Evolutionary conservation across 2,113 vertebrate genomes (phyloP), one percentile per base, ranked within the genome.

Genomic region (Coptodon rendalli): DNA sequence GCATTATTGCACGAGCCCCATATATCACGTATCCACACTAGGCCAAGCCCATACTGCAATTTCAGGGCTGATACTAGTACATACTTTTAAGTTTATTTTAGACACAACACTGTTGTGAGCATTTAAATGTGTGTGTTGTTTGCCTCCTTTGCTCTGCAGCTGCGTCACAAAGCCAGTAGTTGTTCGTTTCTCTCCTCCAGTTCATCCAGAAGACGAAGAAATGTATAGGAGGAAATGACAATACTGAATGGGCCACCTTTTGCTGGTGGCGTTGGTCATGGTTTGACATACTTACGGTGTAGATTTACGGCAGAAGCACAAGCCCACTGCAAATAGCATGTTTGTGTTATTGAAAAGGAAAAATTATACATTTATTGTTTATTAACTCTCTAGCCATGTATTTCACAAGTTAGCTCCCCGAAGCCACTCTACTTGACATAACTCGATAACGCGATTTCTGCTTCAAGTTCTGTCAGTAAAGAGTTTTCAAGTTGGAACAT

Each of bases 401-500:
- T 73, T 73, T 73, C 4, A 7, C 24, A 76, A 48, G 24, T 29
- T 76, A 17, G 0, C 40, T 0, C 9, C 40, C 68, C 0, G 24
- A 17, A 17, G 71, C 71, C 9, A 5, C 12, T 48, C 9, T 29
- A 7, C 24, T 48, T 48, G 68, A 76, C 4, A 48, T 27, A 48
- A 19, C 27, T 9, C 6, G 40, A 76, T 29, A 29, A 48, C 27
- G 2, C 0, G 3, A 48, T 76, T 48, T 29, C 0, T 76, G 43
- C 71, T 5, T 76, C 27, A 29, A 2, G 24, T 48, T 17, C 71
- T 76, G 14, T 29, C 43, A 76, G 27, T 27, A 7, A 76, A 29
- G 16, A 29, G 24, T 76, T 48, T 76, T 76, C 24, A 76, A 0
- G 71, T 11, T 73, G 40, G 22, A 45, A 27, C 68, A 11, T 17